Evolutionary conservation across 2,113 vertebrate species (phyloP).

Genomic region (Chiloscyllium plagiosum): DNA sequence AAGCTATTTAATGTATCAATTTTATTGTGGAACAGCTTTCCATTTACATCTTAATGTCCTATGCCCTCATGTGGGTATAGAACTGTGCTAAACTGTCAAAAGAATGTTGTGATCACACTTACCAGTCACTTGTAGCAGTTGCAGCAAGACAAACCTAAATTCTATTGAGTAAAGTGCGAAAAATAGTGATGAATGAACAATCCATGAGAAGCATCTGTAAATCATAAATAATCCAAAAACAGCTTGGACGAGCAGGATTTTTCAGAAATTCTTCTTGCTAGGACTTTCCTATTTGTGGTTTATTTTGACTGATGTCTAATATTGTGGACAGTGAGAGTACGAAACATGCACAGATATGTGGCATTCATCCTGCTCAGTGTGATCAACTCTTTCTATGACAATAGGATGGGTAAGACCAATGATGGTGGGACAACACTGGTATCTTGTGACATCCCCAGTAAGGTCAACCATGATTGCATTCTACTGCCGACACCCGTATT

Average conservation of each 20-base stretch:
- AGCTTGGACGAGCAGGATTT: neutral
- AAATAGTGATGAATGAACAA: neutral
- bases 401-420: too few relatives aligned
- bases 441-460: too few relatives aligned
- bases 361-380: neutral
- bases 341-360: neutral
- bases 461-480: too few relatives aligned
- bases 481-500: too few relatives aligned
- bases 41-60: neutral
- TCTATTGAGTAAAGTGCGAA: neutral
- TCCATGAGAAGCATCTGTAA: neutral
- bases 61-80: neutral
- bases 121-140: neutral
- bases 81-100: neutral
- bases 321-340: neutral
- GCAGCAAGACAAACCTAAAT: neutral
- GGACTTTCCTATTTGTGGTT: neutral
- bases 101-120: neutral
- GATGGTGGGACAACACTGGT: too few relatives aligned
- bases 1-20: neutral
- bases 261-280: neutral
- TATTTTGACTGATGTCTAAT: neutral
- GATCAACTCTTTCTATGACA: too few relatives aligned
- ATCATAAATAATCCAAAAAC: neutral
- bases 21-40: too few relatives aligned